Base-by-base conservation (phyloP, 2,888 invertebrate genomes). In the Plagodis pulveraria region DNA sequence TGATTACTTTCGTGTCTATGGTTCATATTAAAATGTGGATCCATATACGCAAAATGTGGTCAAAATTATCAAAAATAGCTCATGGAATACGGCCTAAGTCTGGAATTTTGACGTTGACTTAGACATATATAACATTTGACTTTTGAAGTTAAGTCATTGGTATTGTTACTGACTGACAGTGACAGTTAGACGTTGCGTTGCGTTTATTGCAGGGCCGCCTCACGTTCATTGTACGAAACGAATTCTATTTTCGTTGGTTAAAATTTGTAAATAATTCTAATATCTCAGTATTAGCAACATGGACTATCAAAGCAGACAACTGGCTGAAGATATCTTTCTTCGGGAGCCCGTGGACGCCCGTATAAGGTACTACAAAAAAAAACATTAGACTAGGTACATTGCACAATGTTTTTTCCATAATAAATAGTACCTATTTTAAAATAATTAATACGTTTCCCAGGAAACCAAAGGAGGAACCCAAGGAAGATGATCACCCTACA, bases 241-340 rank as follows among this genome's bases (percentile, higher is more conserved):
- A 22, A 22, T 22, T 22, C 2, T 22, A 22, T 22, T 22, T 22
- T 22, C 2, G 22, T 22, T 22, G 22, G 22, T 22, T 22, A 22
- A 22, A 22, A 22, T 22, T 22, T 47, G 33, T 49, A 44, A 12
- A 54, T 36, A 42, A 41, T 32, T 35, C 5, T 12, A 45, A 49
- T 61, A 69, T 65, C 43, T 58, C 60, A 63, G 51, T 62, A 40
- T 47, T 50, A 50, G 41, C 33, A 76, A 62, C 66, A 95, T 95
- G 95, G 94, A 95, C 77, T 89, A 93, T 71, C 87, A 92, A 71
- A 93, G 93, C 67, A 90, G 93, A 55, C 92, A 94, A 70, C 82
- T 94, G 59, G 93, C 94, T 49, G 93, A 95, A 67, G 95, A 96
- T 83, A 94, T 94, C 72, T 95, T 95, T 69, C 85, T 96, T 36